Percentiles rank a stretch among this genome's conserved stretches.
Conservation (phyloP, 1,140 invertebrate genomes). For the Drosophila nannoptera region DNA sequence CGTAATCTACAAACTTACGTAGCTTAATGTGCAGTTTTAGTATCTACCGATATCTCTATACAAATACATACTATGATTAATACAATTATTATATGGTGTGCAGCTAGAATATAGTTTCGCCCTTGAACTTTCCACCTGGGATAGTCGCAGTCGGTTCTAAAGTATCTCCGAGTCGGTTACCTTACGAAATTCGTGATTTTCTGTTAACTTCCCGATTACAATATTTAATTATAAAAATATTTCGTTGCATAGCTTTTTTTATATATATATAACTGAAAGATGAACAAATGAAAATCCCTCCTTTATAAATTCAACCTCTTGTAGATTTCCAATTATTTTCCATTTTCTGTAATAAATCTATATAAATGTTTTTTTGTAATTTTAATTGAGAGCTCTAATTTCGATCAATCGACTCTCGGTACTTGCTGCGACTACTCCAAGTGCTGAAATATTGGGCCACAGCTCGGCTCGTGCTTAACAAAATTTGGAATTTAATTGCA, state of each 20-base stretch:
- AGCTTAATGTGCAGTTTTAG: conserved; percentile 73
- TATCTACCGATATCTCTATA: conserved; percentile 56
- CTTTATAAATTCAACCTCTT: conserved; percentile 12
- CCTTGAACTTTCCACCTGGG: conserved; percentile 6
- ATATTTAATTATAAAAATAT: conserved; percentile 18
- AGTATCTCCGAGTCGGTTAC: neutral
- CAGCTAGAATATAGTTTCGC: conserved; percentile 26
- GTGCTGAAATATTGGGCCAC: conserved; percentile 1
- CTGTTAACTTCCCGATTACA: conserved; percentile 1
- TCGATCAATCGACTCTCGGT: neutral
- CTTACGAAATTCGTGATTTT: neutral
- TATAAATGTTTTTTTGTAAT: conserved; percentile 15
- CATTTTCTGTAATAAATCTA: conserved; percentile 18
- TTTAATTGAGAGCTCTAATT: neutral
- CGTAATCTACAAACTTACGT: conserved; percentile 43
- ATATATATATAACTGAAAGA: conserved; percentile 4
- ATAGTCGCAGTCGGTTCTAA: conserved; percentile 14
- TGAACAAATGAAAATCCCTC: neutral
- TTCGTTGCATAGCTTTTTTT: conserved; percentile 19
- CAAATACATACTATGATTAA: conserved; percentile 38
- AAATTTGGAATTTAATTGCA: conserved; percentile 64
- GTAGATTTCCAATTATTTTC: conserved; percentile 8
- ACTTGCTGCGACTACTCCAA: conserved; percentile 15
- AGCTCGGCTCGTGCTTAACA: conserved; percentile 19
- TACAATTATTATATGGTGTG: conserved; percentile 27